A percentile compares a stretch with the other conserved stretches of the same genome.
Evolutionary conservation across 2,797 vertebrate species (phyloP).

Genomic region (Pempheris klunzingeri): DNA sequence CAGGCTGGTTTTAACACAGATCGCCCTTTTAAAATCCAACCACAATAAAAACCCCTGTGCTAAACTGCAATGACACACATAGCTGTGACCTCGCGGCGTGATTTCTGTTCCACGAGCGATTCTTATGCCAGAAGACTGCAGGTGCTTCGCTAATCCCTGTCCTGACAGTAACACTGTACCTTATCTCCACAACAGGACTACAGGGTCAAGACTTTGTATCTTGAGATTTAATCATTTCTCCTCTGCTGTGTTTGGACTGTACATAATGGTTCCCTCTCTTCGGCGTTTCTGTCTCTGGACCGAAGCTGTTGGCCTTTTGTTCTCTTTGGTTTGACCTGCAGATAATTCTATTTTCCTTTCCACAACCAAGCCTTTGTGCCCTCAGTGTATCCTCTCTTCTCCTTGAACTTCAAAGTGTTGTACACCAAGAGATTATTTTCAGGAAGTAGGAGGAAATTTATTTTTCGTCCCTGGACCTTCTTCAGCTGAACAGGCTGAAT

Average conservation of each 20-base stretch:
- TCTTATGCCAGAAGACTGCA: slow-evolving; percentile 32
- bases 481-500: slow-evolving; percentile 61
- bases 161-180: slow-evolving; percentile 8
- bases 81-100: slow-evolving; percentile 12
- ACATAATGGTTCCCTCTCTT: slow-evolving; percentile 25
- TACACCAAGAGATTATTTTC: slow-evolving; percentile 37
- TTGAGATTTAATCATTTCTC: slow-evolving; percentile 25
- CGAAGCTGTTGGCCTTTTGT: slow-evolving; percentile 49
- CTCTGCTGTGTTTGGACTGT: slow-evolving; percentile 34
- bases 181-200: neutral
- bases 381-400: neutral
- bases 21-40: slow-evolving; percentile 34
- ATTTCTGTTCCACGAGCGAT: slow-evolving; percentile 25
- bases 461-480: slow-evolving; percentile 45
- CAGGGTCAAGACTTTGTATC: slow-evolving; percentile 22
- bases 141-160: slow-evolving; percentile 44
- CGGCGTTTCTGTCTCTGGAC: slow-evolving; percentile 30
- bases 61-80: slow-evolving; percentile 27
- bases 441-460: slow-evolving; percentile 36
- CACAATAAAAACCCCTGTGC: slow-evolving; percentile 28
- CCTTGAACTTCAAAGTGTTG: slow-evolving; percentile 31
- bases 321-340: slow-evolving; percentile 18
- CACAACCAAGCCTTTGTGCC: slow-evolving; percentile 11
- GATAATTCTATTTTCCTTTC: slow-evolving; percentile 36
- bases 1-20: slow-evolving; percentile 48